phyloP scores from a whole-genome alignment of 2,797 vertebrate species.

The Syndactyla subalaris region DNA sequence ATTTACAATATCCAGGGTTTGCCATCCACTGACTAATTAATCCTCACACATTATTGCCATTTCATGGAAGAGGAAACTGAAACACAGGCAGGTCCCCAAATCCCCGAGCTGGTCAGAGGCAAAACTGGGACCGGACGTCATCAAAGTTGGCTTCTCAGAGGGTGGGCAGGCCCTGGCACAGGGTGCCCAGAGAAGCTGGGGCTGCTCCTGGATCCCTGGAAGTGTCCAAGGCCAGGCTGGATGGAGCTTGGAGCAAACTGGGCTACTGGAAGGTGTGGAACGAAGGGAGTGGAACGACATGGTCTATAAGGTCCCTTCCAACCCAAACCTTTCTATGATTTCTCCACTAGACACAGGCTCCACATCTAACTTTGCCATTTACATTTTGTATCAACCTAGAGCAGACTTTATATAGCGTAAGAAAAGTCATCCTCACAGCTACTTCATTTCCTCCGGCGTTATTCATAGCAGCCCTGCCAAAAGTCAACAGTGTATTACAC shows the following conservation, averaged over 20 bases:
- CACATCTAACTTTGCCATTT: background rate
- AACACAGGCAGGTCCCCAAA: background rate
- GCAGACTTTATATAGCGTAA: slow-evolving; percentile 9
- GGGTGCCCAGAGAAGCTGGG: background rate
- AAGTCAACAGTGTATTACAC: slow-evolving; percentile 27
- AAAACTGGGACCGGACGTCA: background rate
- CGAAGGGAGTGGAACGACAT: rapidly evolving
- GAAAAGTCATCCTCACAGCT: slow-evolving; percentile 30
- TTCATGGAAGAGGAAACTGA: slow-evolving; percentile 34
- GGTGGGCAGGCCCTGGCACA: background rate
- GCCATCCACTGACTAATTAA: slow-evolving; percentile 39
- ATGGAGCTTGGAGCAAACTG: background rate
- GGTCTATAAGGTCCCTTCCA: background rate
- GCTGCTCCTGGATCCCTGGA: background rate
- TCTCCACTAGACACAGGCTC: background rate
- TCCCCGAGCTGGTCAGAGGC: background rate
- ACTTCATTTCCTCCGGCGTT: slow-evolving; percentile 34
- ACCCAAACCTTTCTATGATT: background rate
- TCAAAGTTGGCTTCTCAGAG: background rate
- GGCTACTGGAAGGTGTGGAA: background rate
- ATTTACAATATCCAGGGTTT: slow-evolving; percentile 16
- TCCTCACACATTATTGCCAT: slow-evolving; percentile 12
- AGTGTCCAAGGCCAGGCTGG: background rate
- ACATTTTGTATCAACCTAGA: background rate
- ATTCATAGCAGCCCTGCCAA: slow-evolving; percentile 47